phyloP scores from a whole-genome alignment of 2,888 invertebrate species.

The Stenurella melanura region DNA sequence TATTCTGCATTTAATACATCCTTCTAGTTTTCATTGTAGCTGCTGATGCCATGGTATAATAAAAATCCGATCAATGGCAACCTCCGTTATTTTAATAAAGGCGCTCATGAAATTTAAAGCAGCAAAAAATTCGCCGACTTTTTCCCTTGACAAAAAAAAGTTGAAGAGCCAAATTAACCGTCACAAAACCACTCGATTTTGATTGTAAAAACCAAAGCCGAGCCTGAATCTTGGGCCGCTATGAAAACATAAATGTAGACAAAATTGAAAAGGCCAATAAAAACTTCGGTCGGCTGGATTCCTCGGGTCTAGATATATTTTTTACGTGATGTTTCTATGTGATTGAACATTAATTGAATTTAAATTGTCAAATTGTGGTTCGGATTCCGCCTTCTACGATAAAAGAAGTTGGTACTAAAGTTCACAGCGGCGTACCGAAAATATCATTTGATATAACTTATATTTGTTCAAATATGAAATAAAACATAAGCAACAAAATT shows the following conservation, averaged over 20 bases:
- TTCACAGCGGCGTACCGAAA: slow-evolving; percentile 5
- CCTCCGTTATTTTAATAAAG: not conserved
- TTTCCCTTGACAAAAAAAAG: not conserved
- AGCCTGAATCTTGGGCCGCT: not conserved
- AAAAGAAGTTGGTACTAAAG: not conserved
- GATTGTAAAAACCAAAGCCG: not conserved
- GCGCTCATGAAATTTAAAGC: not conserved
- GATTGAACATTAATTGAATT: slow-evolving; percentile 37
- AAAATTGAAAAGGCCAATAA: slow-evolving; percentile 20
- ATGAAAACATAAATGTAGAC: slow-evolving; percentile 16
- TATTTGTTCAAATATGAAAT: too few species aligned
- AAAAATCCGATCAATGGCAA: not conserved
- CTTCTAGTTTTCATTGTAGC: not conserved
- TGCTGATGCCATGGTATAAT: not conserved
- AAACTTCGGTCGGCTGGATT: slow-evolving; percentile 5
- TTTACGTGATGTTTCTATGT: slow-evolving; percentile 22
- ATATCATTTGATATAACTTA: too few species aligned
- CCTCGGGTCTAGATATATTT: slow-evolving; percentile 17
- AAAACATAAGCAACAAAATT: too few species aligned
- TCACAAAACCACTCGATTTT: not conserved
- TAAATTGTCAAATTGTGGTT: slow-evolving; percentile 29
- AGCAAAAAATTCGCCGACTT: not conserved
- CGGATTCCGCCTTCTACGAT: slow-evolving; percentile 12
- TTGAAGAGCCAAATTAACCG: not conserved
- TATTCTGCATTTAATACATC: too few species aligned